Evolutionary conservation across 2,797 vertebrate species (phyloP).

Genomic region (Acrocephalus scirpaceus): DNA sequence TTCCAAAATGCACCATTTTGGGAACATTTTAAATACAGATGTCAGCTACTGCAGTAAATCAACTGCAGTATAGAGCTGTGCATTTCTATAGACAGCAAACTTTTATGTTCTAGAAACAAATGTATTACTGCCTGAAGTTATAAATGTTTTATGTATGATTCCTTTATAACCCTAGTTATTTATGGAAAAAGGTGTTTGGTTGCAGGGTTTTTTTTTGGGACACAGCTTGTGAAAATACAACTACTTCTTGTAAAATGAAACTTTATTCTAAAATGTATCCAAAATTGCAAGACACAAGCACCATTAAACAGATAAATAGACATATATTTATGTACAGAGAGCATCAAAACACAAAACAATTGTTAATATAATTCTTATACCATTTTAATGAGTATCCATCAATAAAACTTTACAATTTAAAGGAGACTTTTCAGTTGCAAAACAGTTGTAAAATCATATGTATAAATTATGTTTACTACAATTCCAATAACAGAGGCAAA

Average conservation of each 20-base stretch:
- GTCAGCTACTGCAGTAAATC: neutral
- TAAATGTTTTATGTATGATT: neutral
- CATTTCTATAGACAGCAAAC: neutral
- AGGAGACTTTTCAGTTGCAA: conserved; percentile 73
- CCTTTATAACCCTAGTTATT: neutral
- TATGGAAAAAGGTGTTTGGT: neutral
- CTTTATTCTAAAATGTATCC: conserved; percentile 75
- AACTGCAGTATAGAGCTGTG: neutral
- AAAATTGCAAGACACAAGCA: conserved; percentile 72
- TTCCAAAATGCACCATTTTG: neutral
- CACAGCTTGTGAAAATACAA: conserved; percentile 64
- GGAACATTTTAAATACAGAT: neutral
- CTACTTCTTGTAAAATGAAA: conserved; percentile 72
- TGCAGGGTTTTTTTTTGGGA: neutral
- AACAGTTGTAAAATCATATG: conserved; percentile 73
- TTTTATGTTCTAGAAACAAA: neutral
- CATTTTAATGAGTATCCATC: conserved; percentile 73
- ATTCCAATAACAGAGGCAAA: conserved; percentile 72
- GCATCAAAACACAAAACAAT: conserved; percentile 71
- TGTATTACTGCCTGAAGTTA: neutral
- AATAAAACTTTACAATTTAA: conserved; percentile 75
- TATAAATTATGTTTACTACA: conserved; percentile 74
- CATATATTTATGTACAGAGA: conserved; percentile 70
- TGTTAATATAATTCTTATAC: conserved; percentile 75
- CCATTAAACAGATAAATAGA: conserved; percentile 72